Evolutionary conservation across 2,113 vertebrate genomes (phyloP), one percentile per base, ranked within the genome.

Genomic region (Phyllostomus discolor): DNA sequence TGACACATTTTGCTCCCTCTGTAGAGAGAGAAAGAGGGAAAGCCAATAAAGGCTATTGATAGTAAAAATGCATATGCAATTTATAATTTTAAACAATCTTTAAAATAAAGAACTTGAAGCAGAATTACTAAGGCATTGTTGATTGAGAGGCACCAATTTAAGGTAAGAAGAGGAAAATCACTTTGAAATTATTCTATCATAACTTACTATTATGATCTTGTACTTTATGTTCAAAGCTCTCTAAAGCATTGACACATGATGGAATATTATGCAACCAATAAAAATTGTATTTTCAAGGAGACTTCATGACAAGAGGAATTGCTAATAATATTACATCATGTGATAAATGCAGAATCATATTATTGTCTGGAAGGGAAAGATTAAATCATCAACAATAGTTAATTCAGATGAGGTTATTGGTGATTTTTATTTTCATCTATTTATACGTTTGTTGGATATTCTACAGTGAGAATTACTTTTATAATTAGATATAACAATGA

Each of bases 1-100:
- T 93, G 97, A 80, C 85, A 96, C 35, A 95, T 62, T 97, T 96
- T 89, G 86, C 91, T 94, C 70, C 59, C 93, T 96, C 67, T 59
- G 72, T 70, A 86, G 46, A 59, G 5, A 8, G n/a, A 82, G 14
- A 9, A 31, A 85, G 12, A 91, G 15, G 62, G 35, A 90, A 83
- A 81, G 76, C 67, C 62, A 89, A 57, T 41, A 91, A 57, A 35
- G 85, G 59, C 67, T 79, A 75, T 48, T 69, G 66, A 89, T 70
- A 93, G 87, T 91, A 87, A 96, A 97, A 93, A 95, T 66, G 72
- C 88, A 95, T 31, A 94, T 69, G 50, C 3, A 70, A 69, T 22
- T 93, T 54, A 76, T 90, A 66, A 93, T 91, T 93, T 31, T 1
- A 59, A 89, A 92, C 75, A 91, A 62, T 80, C n/a, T 57, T 93